Evolutionary conservation across 1,140 invertebrate species (phyloP), one percentile per base, ranked within the genome.

Genomic region (Archivesica marissinica): DNA sequence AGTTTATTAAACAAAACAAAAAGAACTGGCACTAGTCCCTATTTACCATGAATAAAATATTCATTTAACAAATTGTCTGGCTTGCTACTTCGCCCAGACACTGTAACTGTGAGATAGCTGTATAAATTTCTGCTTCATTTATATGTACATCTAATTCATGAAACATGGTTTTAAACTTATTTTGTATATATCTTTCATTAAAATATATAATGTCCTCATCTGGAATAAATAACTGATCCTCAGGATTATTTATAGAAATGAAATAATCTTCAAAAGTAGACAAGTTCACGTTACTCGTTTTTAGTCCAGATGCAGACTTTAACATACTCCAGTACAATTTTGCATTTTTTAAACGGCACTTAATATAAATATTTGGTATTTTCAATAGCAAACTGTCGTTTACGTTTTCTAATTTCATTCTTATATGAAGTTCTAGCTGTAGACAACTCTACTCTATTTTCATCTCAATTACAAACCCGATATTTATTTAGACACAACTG

Each of bases 151-250:
- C 76, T 25, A 38, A 30, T 61, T 81, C 64, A n/a, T 74, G 39
- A 25, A 80, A 72, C 79, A 72, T 81, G 6, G 35, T 50, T 17
- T 79, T 33, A 79, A 64, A 79, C 68, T 79, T 0, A 33, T 79
- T 28, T 11, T 66, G 61, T 59, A 47, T 41, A 68, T 64, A 66
- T 44, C 41, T 28, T 30, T 66, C 77, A 66, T 66, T 64, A 47
- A 66, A 79, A 50, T 66, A n/a, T 25, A 79, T 1, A 4, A 79
- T 25, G 52, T 66, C 77, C 23, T 78, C 75, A 44, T 70, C 77
- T n/a, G 77, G 61, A n/a, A 9, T 50, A 15, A 59, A 79, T 35
- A 66, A 79, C 28, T n/a, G 59, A 52, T 68, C 41, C 20, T 79
- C 77, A 0, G 56, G 9, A 33, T 64, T 79, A 33, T 52, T 79